Base-by-base conservation (phyloP, 2,113 vertebrate species). In the Brachyhypopomus occidentalis region DNA sequence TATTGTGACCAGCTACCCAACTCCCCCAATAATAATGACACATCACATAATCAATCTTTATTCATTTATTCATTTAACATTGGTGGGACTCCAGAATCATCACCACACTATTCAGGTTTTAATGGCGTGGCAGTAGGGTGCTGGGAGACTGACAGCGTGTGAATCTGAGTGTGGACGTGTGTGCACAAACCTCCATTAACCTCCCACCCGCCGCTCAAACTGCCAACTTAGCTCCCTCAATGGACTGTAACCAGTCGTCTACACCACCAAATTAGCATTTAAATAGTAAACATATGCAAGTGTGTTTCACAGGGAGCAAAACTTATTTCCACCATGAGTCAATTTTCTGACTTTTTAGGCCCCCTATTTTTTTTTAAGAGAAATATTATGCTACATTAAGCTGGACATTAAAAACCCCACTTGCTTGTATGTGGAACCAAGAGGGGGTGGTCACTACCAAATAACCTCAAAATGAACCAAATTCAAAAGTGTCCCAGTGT, bases 231-330 rank as follows among this genome's bases (percentile, higher is more conserved):
- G 72, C 60, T 63, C 71, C 5, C 73, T 52, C 73, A 72, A 76
- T 67, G 78, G 22, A 75, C 64, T 71, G 79, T 78, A 77, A 86
- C 72, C 60, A 72, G 81, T 71, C 66, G 75, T 70, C 58, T 45
- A 70, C n/a, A 55, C 71, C 41, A 30, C 27, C 74, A 84, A 81
- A 81, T 86, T 86, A 86, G 82, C 85, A 86, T 86, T 81, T 86
- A 82, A 81, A 86, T 82, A 72, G 82, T 81, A 86, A 76, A 86
- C 85, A 86, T 83, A 75, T 66, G 79, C 36, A 71, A 80, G 79
- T 27, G n/a, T 72, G 78, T 77, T 81, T 84, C 76, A 56, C 55
- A 81, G 62, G 34, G 59, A 75, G 59, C 38, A 81, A 86, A 72
- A 52, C 55, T 70, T 52, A 81, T 81, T 81, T 81, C 55, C 56